Evolutionary conservation across 1,140 invertebrate species (phyloP).

Genomic region (Bursaphelenchus mucronatus): DNA sequence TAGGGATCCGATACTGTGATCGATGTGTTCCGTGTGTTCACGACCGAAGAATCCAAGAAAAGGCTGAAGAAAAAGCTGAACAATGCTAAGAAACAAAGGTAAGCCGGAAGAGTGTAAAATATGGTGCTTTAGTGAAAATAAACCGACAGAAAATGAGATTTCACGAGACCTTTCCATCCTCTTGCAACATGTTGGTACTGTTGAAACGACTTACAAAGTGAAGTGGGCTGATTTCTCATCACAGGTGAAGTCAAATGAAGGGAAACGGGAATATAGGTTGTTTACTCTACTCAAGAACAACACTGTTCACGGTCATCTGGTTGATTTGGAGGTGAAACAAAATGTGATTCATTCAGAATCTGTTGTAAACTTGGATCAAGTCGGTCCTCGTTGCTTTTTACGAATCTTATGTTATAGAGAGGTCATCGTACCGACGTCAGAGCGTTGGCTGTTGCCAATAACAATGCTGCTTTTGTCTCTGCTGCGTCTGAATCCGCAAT

Average conservation of each 20-base stretch:
- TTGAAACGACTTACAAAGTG: conserved; percentile 39
- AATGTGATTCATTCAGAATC: conserved; percentile 29
- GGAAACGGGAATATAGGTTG: conserved; percentile 36
- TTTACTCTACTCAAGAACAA: conserved; percentile 63
- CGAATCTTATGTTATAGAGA: conserved; percentile 61
- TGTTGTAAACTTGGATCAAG: conserved; percentile 58
- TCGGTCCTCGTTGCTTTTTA: conserved; percentile 66
- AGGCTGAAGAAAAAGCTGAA: conserved; percentile 57
- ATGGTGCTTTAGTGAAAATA: conserved; percentile 5
- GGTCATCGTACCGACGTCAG: conserved; percentile 86
- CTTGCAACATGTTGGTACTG: conserved; percentile 49
- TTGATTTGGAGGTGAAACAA: conserved; percentile 39
- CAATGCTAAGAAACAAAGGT: conserved; percentile 46
- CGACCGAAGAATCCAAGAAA: conserved; percentile 71
- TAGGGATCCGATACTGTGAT: conserved; percentile 73
- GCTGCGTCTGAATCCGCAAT: conserved; percentile 47
- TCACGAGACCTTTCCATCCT: conserved; percentile 52
- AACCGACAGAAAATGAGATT: conserved; percentile 39
- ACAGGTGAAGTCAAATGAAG: conserved; percentile 21
- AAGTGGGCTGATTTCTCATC: conserved; percentile 56
- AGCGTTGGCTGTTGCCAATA: conserved; percentile 80
- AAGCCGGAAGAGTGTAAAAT: conserved; percentile 19
- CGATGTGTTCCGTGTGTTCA: conserved; percentile 77
- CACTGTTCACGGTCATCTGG: conserved; percentile 56
- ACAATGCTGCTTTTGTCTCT: conserved; percentile 65